phyloP scores from a whole-genome alignment of 2,797 vertebrate genomes.

The Lithobates sylvaticus region DNA sequence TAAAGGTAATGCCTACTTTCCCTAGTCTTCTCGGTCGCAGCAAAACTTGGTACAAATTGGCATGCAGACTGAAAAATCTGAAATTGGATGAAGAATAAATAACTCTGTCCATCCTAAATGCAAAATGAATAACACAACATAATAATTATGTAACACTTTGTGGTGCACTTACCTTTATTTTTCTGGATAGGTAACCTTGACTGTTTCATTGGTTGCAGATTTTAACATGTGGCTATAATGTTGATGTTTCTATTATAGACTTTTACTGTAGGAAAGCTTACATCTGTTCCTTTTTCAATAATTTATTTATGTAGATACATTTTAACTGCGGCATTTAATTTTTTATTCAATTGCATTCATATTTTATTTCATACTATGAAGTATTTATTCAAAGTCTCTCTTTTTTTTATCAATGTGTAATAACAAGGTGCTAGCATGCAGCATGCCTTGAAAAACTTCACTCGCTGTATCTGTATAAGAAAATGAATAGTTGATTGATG shows the following conservation, averaged over 20 bases:
- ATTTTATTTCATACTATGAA: slow-evolving; percentile 23
- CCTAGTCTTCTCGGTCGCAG: too few species aligned
- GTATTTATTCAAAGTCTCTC: slow-evolving; percentile 7
- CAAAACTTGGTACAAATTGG: too few species aligned
- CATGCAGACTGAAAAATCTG: too few species aligned
- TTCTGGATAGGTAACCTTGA: neutral
- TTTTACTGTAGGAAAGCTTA: neutral
- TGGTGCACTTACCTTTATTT: neutral
- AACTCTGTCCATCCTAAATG: too few species aligned
- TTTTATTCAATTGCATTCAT: slow-evolving; percentile 23
- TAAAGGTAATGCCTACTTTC: too few species aligned
- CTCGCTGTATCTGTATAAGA: neutral
- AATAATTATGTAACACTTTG: neutral
- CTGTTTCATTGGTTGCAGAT: too few species aligned
- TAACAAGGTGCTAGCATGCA: neutral
- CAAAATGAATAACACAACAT: too few species aligned
- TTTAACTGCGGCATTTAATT: neutral
- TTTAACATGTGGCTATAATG: neutral
- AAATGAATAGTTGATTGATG: slow-evolving; percentile 1
- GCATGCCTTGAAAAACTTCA: neutral
- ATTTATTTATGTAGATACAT: slow-evolving; percentile 21
- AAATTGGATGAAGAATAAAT: too few species aligned
- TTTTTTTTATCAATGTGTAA: neutral
- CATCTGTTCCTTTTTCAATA: neutral
- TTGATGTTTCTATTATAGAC: neutral